Base-by-base conservation (phyloP, 2,888 invertebrate species). In the Griposia aprilina region DNA sequence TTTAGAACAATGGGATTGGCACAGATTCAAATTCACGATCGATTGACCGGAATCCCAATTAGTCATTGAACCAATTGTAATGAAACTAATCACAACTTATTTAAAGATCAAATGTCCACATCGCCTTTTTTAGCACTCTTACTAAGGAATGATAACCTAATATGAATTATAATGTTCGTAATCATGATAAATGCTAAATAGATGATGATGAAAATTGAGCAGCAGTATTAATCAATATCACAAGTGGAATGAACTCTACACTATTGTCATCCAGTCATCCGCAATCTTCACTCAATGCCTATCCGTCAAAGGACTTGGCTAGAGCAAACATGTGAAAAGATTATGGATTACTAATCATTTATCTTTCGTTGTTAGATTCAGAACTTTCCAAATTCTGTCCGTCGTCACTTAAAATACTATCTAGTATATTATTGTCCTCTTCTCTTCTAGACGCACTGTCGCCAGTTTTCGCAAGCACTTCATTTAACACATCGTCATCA, bases 331-430 rank as follows among this genome's bases (percentile, higher is more conserved):
- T 62, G 15, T 72, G 20, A 69, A 66, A 30, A 77, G n/a, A 71
- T 59, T 78, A 50, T 63, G 6, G 23, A 52, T 50, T 10, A 55
- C 30, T 15, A 55, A 41, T 41, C 63, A 3, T 63, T 84, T 91
- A 91, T 88, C 91, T 91, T 83, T 90, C 91, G 13, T 90, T 90
- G 41, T 87, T 89, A 60, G 82, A 78, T 80, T 91, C 91, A 66
- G 88, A 86, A 84, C 74, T 89, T 72, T 88, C 88, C 75, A 90
- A 74, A 81, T 84, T 88, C 65, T 89, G 87, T 74, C 89, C 90
- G 10, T 88, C 88, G 69, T 92, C 92, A 87, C 91, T 92, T 76
- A 93, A 81, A 77, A 93, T 92, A 87, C 90, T 91, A 73, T 93
- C 90, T 55, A 84, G 91, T 83, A 83, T 90, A 74, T 82, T 82